These are phyloP conservation scores for Lysandra bellargus DNA, from an alignment of 2,888 invertebrate species.

Conservation along the genomic window DNA sequence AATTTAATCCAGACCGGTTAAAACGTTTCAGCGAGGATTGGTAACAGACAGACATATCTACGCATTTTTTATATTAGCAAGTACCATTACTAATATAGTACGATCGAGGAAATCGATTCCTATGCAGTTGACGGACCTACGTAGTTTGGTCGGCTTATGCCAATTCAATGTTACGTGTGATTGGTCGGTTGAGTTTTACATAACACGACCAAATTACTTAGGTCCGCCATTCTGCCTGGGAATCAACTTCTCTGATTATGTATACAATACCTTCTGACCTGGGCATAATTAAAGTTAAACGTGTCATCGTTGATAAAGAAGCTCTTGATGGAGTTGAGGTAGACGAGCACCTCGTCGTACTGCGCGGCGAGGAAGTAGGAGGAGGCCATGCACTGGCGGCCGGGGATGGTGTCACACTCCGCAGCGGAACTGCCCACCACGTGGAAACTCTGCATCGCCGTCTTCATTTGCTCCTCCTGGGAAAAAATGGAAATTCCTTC, in stretches of 20 bases:
- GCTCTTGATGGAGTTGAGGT: conserved; percentile 97
- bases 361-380: conserved; percentile 96
- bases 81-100: not conserved
- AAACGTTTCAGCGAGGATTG: not conserved
- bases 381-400: conserved; percentile 99
- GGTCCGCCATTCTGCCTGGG: too few relatives aligned
- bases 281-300: conserved; percentile 93
- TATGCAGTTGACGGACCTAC: too few relatives aligned
- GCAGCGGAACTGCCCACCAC: conserved; percentile 97
- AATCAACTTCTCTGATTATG: too few relatives aligned
- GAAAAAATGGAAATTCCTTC: too few relatives aligned
- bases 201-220: too few relatives aligned
- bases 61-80: too few relatives aligned
- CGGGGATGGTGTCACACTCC: conserved; percentile 98
- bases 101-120: too few relatives aligned
- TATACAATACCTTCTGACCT: conserved; percentile 56
- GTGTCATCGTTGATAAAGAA: conserved; percentile 95
- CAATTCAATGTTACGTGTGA: too few relatives aligned
- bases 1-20: too few relatives aligned
- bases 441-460: conserved; percentile 97
- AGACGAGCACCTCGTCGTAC: conserved; percentile 97
- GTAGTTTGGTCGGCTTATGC: too few relatives aligned
- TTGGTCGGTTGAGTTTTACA: too few relatives aligned
- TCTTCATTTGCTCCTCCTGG: conserved; percentile 95
- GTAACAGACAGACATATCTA: not conserved